Base-by-base conservation (phyloP, 2,888 invertebrate genomes). In the Arctia plantaginis region DNA sequence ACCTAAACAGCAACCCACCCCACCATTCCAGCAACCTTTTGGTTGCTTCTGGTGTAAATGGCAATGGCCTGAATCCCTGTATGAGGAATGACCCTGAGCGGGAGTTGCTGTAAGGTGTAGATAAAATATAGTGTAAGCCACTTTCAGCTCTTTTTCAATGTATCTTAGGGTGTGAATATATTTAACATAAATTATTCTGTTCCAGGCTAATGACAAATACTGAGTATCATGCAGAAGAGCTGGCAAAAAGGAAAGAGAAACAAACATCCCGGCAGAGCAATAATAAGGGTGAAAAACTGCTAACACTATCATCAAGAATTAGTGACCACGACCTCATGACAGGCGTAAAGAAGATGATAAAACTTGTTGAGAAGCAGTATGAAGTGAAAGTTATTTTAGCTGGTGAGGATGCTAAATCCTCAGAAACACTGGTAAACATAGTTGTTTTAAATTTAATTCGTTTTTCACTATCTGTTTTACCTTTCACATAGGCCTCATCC, bases 261-360 rank as follows among this genome's bases (percentile, higher is more conserved):
- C 96, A 96, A 86, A 85, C 84, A 74, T 89, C 92, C 30, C 93
- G 91, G 66, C 92, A 94, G 75, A 91, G 89, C 74, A 89, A 82
- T 81, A 97, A 82, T 80, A 97, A 97, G 90, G 96, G 97, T 0
- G 97, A 97, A 84, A 98, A 98, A 88, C 89, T 97, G 0, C 85
- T 97, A 15, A 96, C 97, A 47, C 90, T 98, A 33, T 96, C 96
- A 30, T 92, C 96, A 7, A 96, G 96, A 80, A 97, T 97, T 77
- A 96, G 96, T 12, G 96, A 97, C 66, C 96, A 97, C 91, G 98
- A 98, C 91, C 94, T 98, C 66, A 93, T 96, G 87, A 96, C 96
- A 13, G 95, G 96, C 77, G 90, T 97, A 0, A 97, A 96, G 77
- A 97, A 97, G 88, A 96, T 97, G 82, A 78, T 92, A 0, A 97